Evolutionary conservation across 2,113 vertebrate genomes (phyloP), one percentile per base, ranked within the genome.

Genomic region (Pterocles burchelli): DNA sequence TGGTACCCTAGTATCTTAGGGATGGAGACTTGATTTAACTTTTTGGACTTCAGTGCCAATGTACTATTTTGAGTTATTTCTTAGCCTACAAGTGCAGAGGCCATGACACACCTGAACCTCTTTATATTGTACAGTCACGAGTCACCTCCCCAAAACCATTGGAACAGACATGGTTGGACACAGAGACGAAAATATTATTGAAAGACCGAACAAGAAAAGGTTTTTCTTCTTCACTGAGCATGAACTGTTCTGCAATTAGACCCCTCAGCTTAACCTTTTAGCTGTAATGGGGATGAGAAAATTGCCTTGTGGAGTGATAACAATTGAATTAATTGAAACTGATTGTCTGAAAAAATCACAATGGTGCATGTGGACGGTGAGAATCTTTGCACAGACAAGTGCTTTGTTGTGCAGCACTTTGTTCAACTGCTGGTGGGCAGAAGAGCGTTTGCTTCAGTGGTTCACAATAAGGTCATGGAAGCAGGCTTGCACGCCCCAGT

Each of bases 281-380:
- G 26, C 17, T 87, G 20, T 78, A 78, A 84, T 5, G 13, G 38
- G 43, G 31, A 43, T 68, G 19, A 96, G 66, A 93, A 87, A 79
- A 92, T 66, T 34, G 25, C 61, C 85, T 57, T 49, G n/a, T 9
- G 3, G 75, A 68, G 49, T 8, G 16, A 36, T 22, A 85, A 85
- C 74, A 82, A 82, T 62, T 66, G n/a, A 93, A 89, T 85, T 91
- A 95, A 87, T 79, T 76, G 58, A 94, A 95, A 92, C 29, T n/a
- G 66, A 89, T 76, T 57, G 36, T 76, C 54, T 95, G 93, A 84
- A 83, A 72, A 83, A 68, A 76, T 38, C 3, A 78, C 89, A 87
- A 19, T 51, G 36, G 65, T 66, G 54, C 14, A 6, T 34, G 58
- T 1, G 13, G 71, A 87, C 0, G 1, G 36, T 68, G 25, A 85